Percentiles rank a stretch among this genome's conserved stretches.
Conservation (phyloP, 2,797 vertebrate genomes). For the Pangasius mekongensis region DNA sequence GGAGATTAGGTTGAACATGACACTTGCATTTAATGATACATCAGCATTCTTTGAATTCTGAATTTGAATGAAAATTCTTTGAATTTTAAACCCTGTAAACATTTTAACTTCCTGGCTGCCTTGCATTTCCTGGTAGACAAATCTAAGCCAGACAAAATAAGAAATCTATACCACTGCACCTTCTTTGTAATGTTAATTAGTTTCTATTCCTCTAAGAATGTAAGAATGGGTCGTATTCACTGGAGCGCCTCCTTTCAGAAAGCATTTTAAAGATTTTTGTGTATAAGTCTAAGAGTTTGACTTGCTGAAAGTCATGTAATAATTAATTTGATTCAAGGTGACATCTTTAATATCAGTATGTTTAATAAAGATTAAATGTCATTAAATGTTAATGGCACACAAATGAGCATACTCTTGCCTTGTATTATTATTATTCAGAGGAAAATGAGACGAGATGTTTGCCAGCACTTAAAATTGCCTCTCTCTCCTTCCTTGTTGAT, state of each 20-base stretch:
- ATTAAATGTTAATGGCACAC: neutral
- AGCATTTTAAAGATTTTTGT: neutral
- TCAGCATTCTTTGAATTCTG: neutral
- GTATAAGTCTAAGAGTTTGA: neutral
- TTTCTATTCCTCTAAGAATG: neutral
- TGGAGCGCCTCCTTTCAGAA: neutral
- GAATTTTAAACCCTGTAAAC: constrained; percentile 3
- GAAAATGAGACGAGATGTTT: neutral
- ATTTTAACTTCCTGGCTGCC: constrained; percentile 8
- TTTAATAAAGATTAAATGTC: neutral
- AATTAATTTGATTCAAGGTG: neutral
- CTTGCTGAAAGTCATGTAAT: neutral
- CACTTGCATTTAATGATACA: neutral
- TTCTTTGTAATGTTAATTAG: constrained; percentile 1
- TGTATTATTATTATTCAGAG: neutral
- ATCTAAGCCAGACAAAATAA: neutral
- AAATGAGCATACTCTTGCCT: neutral
- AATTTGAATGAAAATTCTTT: neutral
- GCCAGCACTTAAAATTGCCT: neutral
- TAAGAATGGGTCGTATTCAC: neutral
- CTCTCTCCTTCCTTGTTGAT: neutral
- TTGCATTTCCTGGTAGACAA: neutral
- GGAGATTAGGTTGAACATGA: neutral
- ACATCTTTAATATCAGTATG: neutral
- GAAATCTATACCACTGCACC: neutral